These are phyloP conservation scores for fruit fly (Drosophila melanogaster) DNA, from an alignment of 1,140 invertebrate species.

Conservation along the genomic window Release_6_plus_ISO1_MT NT_033777.3:31993501-31994000, in stretches of 20 bases:
- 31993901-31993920: constrained; percentile 55
- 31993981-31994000: constrained; percentile 61
- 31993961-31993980: constrained; percentile 71
- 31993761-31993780: background rate
- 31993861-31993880: no score
- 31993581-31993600: constrained; percentile 24
- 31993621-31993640: constrained; percentile 67
- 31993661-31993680: constrained; percentile 46
- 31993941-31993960: no score
- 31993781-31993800: constrained; percentile 26
- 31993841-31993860: background rate
- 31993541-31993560: constrained; percentile 6
- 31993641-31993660: constrained; percentile 60
- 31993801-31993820: constrained; percentile 10
- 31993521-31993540: constrained; percentile 1
- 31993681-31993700: constrained; percentile 7
- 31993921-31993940: constrained; percentile 68
- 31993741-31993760: background rate
- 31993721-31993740: background rate
- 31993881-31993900: constrained; percentile 18
- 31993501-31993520: constrained; percentile 2
- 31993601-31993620: constrained; percentile 53
- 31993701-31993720: background rate
- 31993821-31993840: background rate
- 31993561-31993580: constrained; percentile 32